A percentile compares a stretch with the other conserved stretches of the same genome.
Evolutionary conservation across 2,888 invertebrate genomes (phyloP).

Genomic region (Orthosia incerta): DNA sequence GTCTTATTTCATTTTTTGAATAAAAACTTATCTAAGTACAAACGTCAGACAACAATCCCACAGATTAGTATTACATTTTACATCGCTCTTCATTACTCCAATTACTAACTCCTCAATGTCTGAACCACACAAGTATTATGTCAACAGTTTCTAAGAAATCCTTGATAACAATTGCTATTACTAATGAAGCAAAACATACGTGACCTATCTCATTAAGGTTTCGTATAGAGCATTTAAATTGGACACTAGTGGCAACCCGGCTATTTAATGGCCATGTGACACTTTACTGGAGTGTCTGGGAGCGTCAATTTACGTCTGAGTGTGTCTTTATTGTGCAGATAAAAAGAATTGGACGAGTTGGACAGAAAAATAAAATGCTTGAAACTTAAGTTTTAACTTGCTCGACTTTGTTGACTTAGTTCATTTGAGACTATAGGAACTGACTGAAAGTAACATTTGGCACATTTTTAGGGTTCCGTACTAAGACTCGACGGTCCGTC

Average conservation of each 20-base stretch:
- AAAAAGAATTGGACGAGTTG: conserved; percentile 16
- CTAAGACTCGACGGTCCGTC: no score
- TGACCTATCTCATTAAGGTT: conserved; percentile 71
- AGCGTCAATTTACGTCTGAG: conserved; percentile 43
- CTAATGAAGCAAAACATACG: conserved; percentile 49
- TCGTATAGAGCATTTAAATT: conserved; percentile 56
- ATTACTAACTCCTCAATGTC: conserved; percentile 28
- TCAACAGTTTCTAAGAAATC: conserved; percentile 61
- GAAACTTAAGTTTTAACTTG: not conserved
- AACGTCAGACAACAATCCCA: not conserved
- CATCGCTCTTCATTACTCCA: conserved; percentile 23
- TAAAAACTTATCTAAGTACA: not conserved
- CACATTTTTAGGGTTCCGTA: no score
- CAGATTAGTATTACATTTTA: not conserved
- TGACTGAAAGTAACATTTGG: not conserved
- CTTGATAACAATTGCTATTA: conserved; percentile 62
- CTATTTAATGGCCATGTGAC: conserved; percentile 32
- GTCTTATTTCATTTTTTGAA: not conserved
- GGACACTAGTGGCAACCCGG: conserved; percentile 35
- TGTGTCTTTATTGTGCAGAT: conserved; percentile 5
- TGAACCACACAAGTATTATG: conserved; percentile 42
- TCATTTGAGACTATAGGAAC: not conserved
- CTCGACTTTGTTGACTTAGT: not conserved
- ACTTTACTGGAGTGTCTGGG: conserved; percentile 14
- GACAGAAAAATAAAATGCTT: not conserved